Base-by-base conservation (phyloP, 1,140 invertebrate genomes). In the Heliconius hermathena region DNA sequence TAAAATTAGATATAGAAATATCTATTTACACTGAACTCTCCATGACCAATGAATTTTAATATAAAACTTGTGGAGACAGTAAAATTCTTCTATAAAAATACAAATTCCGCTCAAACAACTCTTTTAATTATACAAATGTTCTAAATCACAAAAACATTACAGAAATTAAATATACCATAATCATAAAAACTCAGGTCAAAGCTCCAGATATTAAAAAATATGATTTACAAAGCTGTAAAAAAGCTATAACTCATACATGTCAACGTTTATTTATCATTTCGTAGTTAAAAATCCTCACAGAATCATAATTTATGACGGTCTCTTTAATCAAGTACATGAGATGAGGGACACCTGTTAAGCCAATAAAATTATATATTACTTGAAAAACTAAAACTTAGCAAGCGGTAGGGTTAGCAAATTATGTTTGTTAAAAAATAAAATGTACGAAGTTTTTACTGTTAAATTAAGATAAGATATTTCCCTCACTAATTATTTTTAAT, bases 291-390 rank as follows among this genome's bases (percentile, higher is more conserved):
- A 66, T 29, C 57, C 57, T 60, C n/a, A 29, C 57, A 60, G 38
- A 76, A 76, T 76, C 74, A 76, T 76, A 76, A 60, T 66, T n/a
- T 71, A 70, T 22, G 60, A 70, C 49, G 46, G 74, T 46, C 74
- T 38, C 18, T 66, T 29, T 66, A 66, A 66, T 66, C 60, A 66
- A 66, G 60, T 66, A n/a, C 22, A 66, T 3, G 60, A 76, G 74
- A 36, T 29, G 54, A 52, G 57, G 33, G 54, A 76, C 74, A 76
- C 74, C 74, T 76, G 74, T 76, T 76, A 70, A 36, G 57, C 60
- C 74, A 38, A 76, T 76, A 76, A 76, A 76, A 76, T 29, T 66
- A 66, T 22, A 29, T 29, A 66, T 66, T 74, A 74, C 29, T 74
- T 22, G 20, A 66, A 60, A 38, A 66, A 76, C 33, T 38, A 41